Evolutionary conservation across 1,140 invertebrate genomes (phyloP).

Genomic region (Euwallacea fornicatus): DNA sequence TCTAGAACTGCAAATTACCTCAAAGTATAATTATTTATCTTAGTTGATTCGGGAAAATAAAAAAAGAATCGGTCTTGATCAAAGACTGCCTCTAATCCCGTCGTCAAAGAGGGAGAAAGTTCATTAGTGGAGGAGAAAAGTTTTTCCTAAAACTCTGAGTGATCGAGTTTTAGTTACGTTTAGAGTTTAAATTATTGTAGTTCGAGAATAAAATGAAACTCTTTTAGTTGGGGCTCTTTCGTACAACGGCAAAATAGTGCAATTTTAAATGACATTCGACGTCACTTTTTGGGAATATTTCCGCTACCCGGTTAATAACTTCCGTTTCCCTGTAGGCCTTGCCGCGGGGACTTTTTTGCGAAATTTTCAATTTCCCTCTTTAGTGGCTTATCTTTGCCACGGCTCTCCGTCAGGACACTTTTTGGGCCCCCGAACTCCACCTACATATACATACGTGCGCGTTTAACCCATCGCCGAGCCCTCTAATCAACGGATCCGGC

Average conservation of each 20-base stretch:
- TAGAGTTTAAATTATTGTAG: no score
- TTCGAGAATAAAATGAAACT: no score
- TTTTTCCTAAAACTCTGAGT: constrained; percentile 1
- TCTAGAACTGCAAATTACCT: constrained; percentile 22
- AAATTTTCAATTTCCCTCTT: no score
- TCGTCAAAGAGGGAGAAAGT: constrained; percentile 6
- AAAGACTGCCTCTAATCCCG: constrained; percentile 9
- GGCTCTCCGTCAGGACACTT: no score
- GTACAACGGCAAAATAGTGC: no score
- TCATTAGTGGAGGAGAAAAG: constrained; percentile 5
- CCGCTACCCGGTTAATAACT: no score
- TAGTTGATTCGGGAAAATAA: constrained; percentile 8
- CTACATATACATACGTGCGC: neutral
- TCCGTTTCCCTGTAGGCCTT: no score
- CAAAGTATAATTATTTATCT: constrained; percentile 27
- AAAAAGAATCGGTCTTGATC: constrained; percentile 18
- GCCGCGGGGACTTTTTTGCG: no score
- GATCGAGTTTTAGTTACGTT: neutral
- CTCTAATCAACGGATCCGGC: constrained; percentile 6
- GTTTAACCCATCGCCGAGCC: neutral
- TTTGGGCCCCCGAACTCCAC: neutral
- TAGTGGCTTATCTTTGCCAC: no score
- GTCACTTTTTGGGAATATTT: no score
- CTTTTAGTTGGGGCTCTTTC: no score
- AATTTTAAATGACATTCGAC: no score